These are phyloP conservation scores for Monodelphis domestica DNA, from an alignment of 2,797 vertebrate genomes.

Conservation along the genomic window DNA sequence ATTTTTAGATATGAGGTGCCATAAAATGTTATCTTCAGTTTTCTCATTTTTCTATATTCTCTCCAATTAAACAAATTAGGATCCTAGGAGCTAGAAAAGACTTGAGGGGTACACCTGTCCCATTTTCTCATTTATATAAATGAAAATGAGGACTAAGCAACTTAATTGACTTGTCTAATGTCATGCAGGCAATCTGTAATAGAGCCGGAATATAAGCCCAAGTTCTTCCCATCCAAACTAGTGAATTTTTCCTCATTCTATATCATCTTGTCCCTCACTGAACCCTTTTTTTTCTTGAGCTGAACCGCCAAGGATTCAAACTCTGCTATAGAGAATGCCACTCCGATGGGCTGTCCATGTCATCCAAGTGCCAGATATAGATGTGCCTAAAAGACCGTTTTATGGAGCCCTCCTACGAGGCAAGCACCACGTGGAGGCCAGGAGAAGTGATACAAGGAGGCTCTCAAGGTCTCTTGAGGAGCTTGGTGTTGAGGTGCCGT, in stretches of 20 bases:
- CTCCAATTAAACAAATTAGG: background rate
- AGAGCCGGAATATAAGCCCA: background rate
- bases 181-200: background rate
- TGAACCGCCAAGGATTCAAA: too few species aligned
- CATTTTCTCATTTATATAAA: background rate
- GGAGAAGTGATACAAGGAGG: too few species aligned
- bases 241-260: background rate
- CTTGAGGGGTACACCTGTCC: background rate
- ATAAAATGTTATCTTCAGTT: background rate
- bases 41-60: background rate
- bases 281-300: too few species aligned
- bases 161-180: background rate
- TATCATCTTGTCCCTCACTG: background rate
- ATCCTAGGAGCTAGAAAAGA: background rate
- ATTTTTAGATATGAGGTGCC: background rate
- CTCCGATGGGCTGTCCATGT: too few species aligned
- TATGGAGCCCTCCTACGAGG: too few species aligned
- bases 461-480: too few species aligned
- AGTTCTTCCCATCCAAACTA: background rate
- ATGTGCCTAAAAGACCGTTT: too few species aligned
- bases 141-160: background rate
- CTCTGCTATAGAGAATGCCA: too few species aligned
- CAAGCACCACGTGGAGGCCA: too few species aligned
- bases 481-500: too few species aligned
- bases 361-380: too few species aligned